Percentiles rank a stretch among this genome's conserved stretches.
Conservation (phyloP, 2,113 vertebrate genomes). For the Thamnaconus septentrionalis region DNA sequence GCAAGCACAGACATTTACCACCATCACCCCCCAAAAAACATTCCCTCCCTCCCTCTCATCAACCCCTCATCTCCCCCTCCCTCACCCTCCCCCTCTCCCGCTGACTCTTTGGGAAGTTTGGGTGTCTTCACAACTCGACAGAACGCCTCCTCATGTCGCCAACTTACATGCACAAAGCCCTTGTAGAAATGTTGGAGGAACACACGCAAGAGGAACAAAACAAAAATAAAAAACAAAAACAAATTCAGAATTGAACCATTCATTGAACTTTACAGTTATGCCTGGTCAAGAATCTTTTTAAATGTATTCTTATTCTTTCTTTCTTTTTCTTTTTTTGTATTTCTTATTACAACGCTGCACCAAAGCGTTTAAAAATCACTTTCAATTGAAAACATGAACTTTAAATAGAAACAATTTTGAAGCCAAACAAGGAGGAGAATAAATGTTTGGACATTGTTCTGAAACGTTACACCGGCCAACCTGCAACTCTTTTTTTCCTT, state of each 20-base stretch:
- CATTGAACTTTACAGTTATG: too few species aligned
- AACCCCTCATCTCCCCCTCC: too few species aligned
- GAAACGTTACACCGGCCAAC: too few species aligned
- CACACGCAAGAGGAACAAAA: conserved; percentile 16
- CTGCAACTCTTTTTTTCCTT: too few species aligned
- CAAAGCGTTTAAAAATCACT: conserved; percentile 19
- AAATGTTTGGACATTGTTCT: too few species aligned
- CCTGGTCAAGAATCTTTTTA: too few species aligned
- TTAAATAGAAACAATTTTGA: too few species aligned
- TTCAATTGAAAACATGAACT: too few species aligned
- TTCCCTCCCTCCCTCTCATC: conserved; percentile 13
- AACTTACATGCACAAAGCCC: conserved; percentile 51
- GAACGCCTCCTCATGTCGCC: conserved; percentile 32
- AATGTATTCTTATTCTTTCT: too few species aligned
- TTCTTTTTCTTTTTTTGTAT: conserved; percentile 9
- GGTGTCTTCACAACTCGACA: conserved; percentile 33
- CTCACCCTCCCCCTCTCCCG: too few species aligned
- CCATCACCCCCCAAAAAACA: conserved; percentile 35
- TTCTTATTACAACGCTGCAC: conserved; percentile 54
- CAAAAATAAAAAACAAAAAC: conserved; percentile 2
- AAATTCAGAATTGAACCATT: too few species aligned
- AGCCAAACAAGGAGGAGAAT: too few species aligned
- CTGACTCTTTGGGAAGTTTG: conserved; percentile 26
- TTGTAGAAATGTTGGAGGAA: conserved; percentile 55
- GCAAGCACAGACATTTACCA: conserved; percentile 66